Evolutionary conservation across 2,113 vertebrate species (phyloP), one percentile per base, ranked within the genome.

Genomic region (Bambusicola thoracicus): DNA sequence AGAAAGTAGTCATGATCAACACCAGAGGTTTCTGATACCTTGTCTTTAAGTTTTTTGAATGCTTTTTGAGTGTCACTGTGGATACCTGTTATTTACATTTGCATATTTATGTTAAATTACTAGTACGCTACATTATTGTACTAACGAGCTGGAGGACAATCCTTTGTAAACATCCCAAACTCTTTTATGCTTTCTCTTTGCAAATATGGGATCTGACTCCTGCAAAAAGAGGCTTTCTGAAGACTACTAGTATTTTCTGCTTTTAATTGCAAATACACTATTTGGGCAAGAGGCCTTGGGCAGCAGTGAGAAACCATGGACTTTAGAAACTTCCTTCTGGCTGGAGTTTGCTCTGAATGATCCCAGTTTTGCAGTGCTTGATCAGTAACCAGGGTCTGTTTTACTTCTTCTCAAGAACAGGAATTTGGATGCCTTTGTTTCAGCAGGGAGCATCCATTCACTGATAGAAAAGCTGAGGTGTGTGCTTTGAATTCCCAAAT

Each of bases 1-100:
- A 91, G 69, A 51, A 83, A 90, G 73, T 40, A 83, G 82, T 91
- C 40, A 44, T 18, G 21, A 93, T 89, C 53, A 77, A 69, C 36
- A 51, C 85, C 48, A 56, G 27, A 83, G 73, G 19, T 81, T 96
- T 65, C 61, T 43, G 58, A 3, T 36, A 87, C 68, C 66, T 70
- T 85, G 32, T 92, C 73, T 82, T 41, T 38, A 53, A 58, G 13
- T 44, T 81, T 92, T 65, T 62, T 56, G 74, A 69, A 61, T 81
- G 83, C 22, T 55, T 55, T 87, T 36, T 68, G 25, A 83, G 43
- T 36, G 30, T 5, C 16, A 87, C 44, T 22, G 7, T 75, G 53
- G 51, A 29, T 7, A 46, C 3, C n/a, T 81, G 61, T 72, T 41
- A 67, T 16, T 77, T 90, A 44, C 69, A 34, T 7, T 63, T 85